Base-by-base conservation (phyloP, 1,140 invertebrate genomes). In the Leptopilina boulardi region DNA sequence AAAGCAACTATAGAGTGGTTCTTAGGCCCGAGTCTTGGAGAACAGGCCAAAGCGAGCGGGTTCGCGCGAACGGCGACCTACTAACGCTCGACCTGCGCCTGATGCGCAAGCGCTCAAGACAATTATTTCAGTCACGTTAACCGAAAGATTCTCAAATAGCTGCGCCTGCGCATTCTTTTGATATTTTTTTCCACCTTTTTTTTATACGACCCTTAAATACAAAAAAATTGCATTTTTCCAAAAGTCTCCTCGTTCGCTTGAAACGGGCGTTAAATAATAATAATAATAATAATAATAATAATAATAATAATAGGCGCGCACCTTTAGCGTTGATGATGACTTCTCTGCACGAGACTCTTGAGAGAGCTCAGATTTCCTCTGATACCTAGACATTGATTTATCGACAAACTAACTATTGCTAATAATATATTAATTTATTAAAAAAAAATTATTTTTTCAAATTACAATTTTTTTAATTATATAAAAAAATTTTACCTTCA, bases 51-150 rank as follows among this genome's bases (percentile, higher is more conserved):
- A 74, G 71, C 79, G 79, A 80, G 79, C 76, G 76, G 77, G 77
- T 80, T 80, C 78, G 79, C 78, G 78, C 76, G 78, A 82, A 47
- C 77, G 77, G 74, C 85, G 88, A 89, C 86, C 88, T 89, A 89
- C 87, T 87, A 86, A 88, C 70, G 76, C 77, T 56, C 72, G 81
- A 83, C 54, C n/a, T 38, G 34, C 75, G 51, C 75, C 41, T 76
- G 11, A 11, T 71, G 84, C 86, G 82, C 86, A 84, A 84, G 85
- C 84, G 85, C 81, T 70, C 26, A 6, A 13, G 59, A 72, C 34
- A 34, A 18, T 15, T 34, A n/a, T 34, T 30, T 76, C 38, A 38
- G 66, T 51, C 70, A 21, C 21, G 13, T 19, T 34, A 54, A 76
- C 73, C 74, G 74, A 79, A 42, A 71, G 21, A 77, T 56, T 71